phyloP scores from a whole-genome alignment of 2,113 vertebrate species.

The Prunella himalayana region DNA sequence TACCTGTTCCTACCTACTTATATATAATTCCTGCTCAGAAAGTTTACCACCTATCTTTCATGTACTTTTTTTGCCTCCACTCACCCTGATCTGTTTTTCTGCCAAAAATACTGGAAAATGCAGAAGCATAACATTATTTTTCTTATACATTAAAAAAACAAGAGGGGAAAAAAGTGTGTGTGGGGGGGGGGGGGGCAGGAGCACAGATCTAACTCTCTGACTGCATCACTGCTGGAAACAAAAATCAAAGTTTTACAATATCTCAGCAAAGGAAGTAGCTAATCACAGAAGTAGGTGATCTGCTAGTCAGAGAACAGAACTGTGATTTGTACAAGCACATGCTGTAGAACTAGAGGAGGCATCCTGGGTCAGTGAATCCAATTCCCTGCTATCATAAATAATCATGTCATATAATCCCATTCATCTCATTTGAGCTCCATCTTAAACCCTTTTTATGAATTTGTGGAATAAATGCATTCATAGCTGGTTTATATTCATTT shows the following conservation, averaged over 20 bases:
- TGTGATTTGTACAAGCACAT: not conserved
- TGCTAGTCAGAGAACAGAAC: not conserved
- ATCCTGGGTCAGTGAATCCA: conserved; percentile 55
- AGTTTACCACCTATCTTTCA: not conserved
- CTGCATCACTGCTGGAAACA: not conserved
- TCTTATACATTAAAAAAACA: not conserved
- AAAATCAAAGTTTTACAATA: not conserved
- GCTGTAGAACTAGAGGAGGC: conserved; percentile 9
- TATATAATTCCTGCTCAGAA: not conserved
- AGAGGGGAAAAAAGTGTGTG: rapidly evolving
- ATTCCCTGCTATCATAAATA: conserved; percentile 50
- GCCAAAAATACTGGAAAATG: not conserved
- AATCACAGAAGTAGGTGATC: not conserved
- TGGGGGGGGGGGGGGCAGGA: too few species aligned
- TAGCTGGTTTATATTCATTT: conserved; percentile 47
- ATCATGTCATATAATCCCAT: conserved; percentile 58
- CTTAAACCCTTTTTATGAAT: conserved; percentile 53
- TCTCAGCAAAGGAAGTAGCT: not conserved
- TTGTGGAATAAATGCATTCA: conserved; percentile 24
- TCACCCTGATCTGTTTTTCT: not conserved
- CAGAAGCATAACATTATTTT: not conserved
- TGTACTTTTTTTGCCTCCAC: not conserved
- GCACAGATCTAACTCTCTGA: not conserved
- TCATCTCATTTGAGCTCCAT: conserved; percentile 47
- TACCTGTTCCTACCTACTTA: not conserved